Percentiles rank a stretch among this genome's conserved stretches.
Evolutionary conservation across 2,113 vertebrate genomes (phyloP).

Genomic region (Ranitomeya imitator): DNA sequence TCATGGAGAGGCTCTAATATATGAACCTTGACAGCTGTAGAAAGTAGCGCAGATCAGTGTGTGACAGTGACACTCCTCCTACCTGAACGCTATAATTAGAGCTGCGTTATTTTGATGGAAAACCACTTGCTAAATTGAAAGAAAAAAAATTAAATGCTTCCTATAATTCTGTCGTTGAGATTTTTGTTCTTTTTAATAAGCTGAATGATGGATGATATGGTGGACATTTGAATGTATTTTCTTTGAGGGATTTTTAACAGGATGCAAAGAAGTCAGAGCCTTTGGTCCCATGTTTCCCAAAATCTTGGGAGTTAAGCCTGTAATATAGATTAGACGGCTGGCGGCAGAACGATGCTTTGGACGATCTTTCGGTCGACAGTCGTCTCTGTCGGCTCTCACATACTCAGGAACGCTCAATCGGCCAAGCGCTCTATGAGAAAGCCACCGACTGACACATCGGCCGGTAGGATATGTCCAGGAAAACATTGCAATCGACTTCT

Average conservation of each 20-base stretch:
- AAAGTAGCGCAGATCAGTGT: not conserved
- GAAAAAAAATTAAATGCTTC: not conserved
- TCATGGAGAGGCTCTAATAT: not conserved
- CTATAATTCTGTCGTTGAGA: not conserved
- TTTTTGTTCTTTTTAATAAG: not conserved
- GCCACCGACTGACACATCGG: too few relatives aligned
- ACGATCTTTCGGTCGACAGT: too few relatives aligned
- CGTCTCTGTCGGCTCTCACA: too few relatives aligned
- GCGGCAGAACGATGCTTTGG: too few relatives aligned
- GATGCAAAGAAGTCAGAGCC: not conserved
- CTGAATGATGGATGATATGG: not conserved
- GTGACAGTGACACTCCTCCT: conserved; percentile 19
- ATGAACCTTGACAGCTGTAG: conserved; percentile 19
- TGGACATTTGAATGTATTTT: not conserved
- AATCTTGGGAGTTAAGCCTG: too few relatives aligned
- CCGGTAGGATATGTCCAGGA: too few relatives aligned
- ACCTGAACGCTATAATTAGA: conserved; percentile 17
- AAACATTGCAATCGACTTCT: too few relatives aligned
- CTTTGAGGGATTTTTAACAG: not conserved
- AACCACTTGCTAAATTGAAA: not conserved
- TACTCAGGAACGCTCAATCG: too few relatives aligned
- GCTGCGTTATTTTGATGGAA: not conserved
- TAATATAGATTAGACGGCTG: too few relatives aligned
- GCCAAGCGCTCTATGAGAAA: too few relatives aligned
- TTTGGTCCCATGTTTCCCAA: too few relatives aligned